Evolutionary conservation across 53 echinoderm and acorn worm species (phyloP), one percentile per base, ranked within the genome.

Genomic region (Antedon mediterranea): DNA sequence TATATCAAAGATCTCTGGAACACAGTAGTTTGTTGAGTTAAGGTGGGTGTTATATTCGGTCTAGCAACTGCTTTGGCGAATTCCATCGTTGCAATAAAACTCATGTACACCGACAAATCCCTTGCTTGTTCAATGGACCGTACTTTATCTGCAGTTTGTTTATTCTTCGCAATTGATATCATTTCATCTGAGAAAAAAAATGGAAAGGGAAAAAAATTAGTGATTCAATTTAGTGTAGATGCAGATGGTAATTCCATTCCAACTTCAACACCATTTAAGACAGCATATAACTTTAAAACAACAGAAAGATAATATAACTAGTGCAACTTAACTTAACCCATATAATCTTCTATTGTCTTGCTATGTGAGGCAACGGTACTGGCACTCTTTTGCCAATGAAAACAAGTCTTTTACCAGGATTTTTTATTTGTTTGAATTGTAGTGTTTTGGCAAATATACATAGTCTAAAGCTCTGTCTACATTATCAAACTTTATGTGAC

Each of bases 31-130:
- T 73, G 81, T 34, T 81, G 41, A 30, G 74, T 32, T 20, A 30
- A 43, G 20, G 31, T 23, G 31, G 23, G n/a, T 9, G 72, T 42
- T 28, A 20, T 72, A 37, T 44, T 32, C 14, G 34, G 41, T 29
- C 73, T 72, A 29, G 74, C 30, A 8, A 90, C 27, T n/a, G 85
- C 86, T 43, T 83, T 85, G 76, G 84, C 81, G 43, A 91, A 78
- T 23, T 79, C 77, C 82, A 82, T 81, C 11, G 88, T 73, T 57
- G 82, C 79, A 0, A 91, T 82, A 43, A 89, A 91, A 43, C 95
- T 95, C n/a, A 79, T 72, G 43, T 91, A 95, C 79, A 95, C 82
- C 31, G 87, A 72, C 33, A 87, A 81, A 71, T 95, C 95, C 31
- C 95, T 77, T 77, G 83, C 84, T 71, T 87, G 95, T 75, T 95